Conservation (phyloP, 2,888 invertebrate genomes). For the Spatulosminthurus flaviceps region DNA sequence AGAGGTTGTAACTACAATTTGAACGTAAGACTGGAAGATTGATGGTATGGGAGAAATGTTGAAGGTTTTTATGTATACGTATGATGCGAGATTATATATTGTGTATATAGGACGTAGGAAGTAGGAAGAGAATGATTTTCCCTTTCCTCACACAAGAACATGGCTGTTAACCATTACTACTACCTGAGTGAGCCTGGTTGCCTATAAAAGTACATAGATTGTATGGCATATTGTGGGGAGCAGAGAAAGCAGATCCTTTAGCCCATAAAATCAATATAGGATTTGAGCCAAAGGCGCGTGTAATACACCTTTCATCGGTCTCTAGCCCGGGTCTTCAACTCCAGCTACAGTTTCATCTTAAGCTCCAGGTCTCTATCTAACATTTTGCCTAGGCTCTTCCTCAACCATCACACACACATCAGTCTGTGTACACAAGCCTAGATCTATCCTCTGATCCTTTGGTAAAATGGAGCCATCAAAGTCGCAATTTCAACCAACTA, state of each 20-base stretch:
- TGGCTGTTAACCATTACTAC: slow-evolving; percentile 2
- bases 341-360: slow-evolving; percentile 14
- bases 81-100: neutral
- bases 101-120: neutral
- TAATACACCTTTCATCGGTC: slow-evolving; percentile 33
- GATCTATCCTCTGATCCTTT: neutral
- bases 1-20: no score
- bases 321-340: slow-evolving; percentile 2
- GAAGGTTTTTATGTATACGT: no score
- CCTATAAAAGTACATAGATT: neutral
- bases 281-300: slow-evolving; percentile 23
- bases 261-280: slow-evolving; percentile 33
- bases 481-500: neutral
- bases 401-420: neutral
- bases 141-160: neutral
- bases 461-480: neutral
- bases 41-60: no score
- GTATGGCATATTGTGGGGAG: neutral
- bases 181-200: neutral
- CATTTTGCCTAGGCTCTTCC: neutral
- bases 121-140: neutral
- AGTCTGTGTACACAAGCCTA: neutral
- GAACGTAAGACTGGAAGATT: no score
- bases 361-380: neutral
- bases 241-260: neutral